Conservation (phyloP, 1,140 invertebrate species). For the Leptinotarsa defecta region DNA sequence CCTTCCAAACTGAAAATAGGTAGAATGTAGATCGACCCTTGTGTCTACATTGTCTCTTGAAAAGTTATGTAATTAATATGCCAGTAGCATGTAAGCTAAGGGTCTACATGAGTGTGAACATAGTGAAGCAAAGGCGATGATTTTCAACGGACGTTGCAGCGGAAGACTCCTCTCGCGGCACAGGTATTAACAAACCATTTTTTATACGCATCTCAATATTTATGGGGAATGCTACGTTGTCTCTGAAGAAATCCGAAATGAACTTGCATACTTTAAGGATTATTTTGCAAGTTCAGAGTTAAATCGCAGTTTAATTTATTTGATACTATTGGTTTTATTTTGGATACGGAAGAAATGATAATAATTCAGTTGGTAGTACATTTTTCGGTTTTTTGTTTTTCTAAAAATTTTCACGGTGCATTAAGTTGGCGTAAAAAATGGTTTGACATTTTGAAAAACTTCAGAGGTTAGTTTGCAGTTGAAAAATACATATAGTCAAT, state of each 20-base stretch:
- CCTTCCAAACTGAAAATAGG: conserved; percentile 28
- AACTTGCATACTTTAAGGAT: too few species aligned
- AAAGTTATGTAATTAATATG: conserved; percentile 52
- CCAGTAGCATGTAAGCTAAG: conserved; percentile 54
- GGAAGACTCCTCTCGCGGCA: conserved; percentile 23
- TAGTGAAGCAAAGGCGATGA: conserved; percentile 22
- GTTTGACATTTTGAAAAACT: too few species aligned
- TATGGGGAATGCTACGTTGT: not conserved
- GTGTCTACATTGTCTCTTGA: conserved; percentile 42
- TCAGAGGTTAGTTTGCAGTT: too few species aligned
- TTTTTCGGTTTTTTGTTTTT: too few species aligned
- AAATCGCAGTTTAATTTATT: too few species aligned
- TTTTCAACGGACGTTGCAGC: conserved; percentile 28
- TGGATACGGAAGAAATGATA: too few species aligned
- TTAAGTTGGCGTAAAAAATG: too few species aligned
- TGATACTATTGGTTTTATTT: too few species aligned
- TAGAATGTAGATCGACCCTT: conserved; percentile 44
- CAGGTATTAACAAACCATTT: conserved; percentile 51
- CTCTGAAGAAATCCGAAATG: not conserved
- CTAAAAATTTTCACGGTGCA: too few species aligned
- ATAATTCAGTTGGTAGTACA: too few species aligned
- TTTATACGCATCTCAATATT: conserved; percentile 40
- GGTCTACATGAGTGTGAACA: conserved; percentile 42
- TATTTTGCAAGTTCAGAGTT: too few species aligned
- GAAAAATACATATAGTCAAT: too few species aligned